phyloP scores from a whole-genome alignment of 1,140 invertebrate genomes.

The Saccostrea glomerata region DNA sequence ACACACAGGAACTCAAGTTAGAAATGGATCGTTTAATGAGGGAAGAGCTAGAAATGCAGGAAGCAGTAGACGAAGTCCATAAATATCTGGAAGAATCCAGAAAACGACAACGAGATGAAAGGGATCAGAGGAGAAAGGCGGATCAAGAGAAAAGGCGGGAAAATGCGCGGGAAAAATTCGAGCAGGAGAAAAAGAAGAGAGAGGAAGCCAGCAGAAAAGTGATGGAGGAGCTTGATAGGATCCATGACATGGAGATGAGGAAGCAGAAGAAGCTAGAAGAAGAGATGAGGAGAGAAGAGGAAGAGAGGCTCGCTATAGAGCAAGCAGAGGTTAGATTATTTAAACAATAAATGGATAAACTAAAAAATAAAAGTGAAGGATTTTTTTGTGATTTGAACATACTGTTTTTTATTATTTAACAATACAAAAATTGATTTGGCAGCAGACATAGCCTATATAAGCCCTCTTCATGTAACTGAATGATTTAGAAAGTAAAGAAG shows the following conservation, averaged over 20 bases:
- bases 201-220: slow-evolving; percentile 67
- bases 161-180: slow-evolving; percentile 60
- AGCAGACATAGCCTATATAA: no score
- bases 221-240: slow-evolving; percentile 67
- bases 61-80: slow-evolving; percentile 70
- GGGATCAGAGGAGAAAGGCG: slow-evolving; percentile 65
- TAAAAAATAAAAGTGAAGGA: no score
- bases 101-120: slow-evolving; percentile 68
- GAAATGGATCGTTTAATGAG: slow-evolving; percentile 66
- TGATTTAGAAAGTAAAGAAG: no score
- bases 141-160: slow-evolving; percentile 70
- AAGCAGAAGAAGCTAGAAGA: slow-evolving; percentile 64
- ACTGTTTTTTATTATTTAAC: no score
- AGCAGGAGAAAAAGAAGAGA: slow-evolving; percentile 65
- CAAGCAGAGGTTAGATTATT: slow-evolving; percentile 64
- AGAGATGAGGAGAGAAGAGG: slow-evolving; percentile 64
- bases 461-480: no score
- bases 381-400: no score
- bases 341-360: background rate
- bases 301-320: slow-evolving; percentile 67
- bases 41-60: slow-evolving; percentile 67
- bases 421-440: no score
- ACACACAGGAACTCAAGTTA: slow-evolving; percentile 65
- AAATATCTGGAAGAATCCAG: slow-evolving; percentile 62
- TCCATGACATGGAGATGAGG: slow-evolving; percentile 68